These are phyloP conservation scores for Chrysochloris asiatica DNA, from an alignment of 2,113 vertebrate genomes.

Conservation along the genomic window DNA sequence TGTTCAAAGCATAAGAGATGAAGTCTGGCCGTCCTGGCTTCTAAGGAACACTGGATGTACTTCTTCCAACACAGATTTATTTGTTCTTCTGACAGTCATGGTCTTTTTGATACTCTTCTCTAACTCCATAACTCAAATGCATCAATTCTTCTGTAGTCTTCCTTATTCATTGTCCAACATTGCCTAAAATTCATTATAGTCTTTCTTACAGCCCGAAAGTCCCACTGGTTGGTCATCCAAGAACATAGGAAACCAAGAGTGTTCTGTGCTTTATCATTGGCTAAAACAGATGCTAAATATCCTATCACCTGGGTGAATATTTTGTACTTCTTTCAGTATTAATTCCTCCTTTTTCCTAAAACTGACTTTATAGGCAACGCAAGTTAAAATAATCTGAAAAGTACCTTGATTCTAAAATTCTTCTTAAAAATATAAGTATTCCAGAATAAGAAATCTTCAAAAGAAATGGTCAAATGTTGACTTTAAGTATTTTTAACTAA, in stretches of 20 bases:
- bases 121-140: no score
- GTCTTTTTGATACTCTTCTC: no score
- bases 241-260: background rate
- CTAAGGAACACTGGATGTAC: no score
- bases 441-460: conserved; percentile 12
- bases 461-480: conserved; percentile 36
- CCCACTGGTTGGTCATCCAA: background rate
- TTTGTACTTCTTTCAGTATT: conserved; percentile 24
- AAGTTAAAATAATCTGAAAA: conserved; percentile 58
- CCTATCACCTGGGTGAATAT: conserved; percentile 15
- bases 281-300: conserved; percentile 45
- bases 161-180: no score
- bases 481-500: background rate
- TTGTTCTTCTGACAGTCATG: no score
- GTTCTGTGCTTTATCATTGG: background rate
- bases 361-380: conserved; percentile 16
- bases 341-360: conserved; percentile 32
- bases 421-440: conserved; percentile 47
- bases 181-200: no score
- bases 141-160: no score
- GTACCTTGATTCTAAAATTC: conserved; percentile 35
- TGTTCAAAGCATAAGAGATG: no score
- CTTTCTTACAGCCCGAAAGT: conserved; percentile 17
- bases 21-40: no score
- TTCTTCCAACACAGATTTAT: no score